Base-by-base conservation (phyloP, 1,140 invertebrate genomes). In the Stegodyphus dumicola region DNA sequence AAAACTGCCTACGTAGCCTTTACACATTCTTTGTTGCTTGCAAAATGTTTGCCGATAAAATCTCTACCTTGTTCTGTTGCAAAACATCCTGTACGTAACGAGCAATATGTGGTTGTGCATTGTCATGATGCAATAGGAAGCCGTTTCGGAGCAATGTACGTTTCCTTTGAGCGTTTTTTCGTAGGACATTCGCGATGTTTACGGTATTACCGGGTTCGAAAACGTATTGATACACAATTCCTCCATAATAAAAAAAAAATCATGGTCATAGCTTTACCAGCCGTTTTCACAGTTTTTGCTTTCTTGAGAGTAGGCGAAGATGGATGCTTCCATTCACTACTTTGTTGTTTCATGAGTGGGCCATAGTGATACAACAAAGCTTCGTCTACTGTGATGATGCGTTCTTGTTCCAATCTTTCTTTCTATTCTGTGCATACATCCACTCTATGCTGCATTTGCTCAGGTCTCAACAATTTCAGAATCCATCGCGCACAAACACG, bases 31-130 rank as follows among this genome's bases (percentile, higher is more conserved):
- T 56, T 33, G 33, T 76, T 60, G n/a, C 52, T 48, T 76, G 52
- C 52, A 76, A 76, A 76, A 54, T 76, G 15, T 56, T 60, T 76
- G 73, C 73, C 73, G 74, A 74, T 13, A 87, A 18, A 49, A 86
- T 49, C 33, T 73, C 70, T 6, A 73, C 70, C 4, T 53, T 18
- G 17, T 67, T 67, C 65, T 67, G 65, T 5, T 67, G 11, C 65
- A 67, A 67, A 67, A 67, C 65, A 67, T 67, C 65, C 6, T 17
- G 65, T 67, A 67, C 65, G 6, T 7, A 67, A 67, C 6, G 65
- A 67, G 65, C 65, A 67, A 67, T 67, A 67, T 67, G 6, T 67
- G 65, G 17, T 67, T 6, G 65, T 2, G 17, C 65, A n/a, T 67
- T 67, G 65, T 18, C 65, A 67, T 67, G 65, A n/a, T 67, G 17